Base-by-base conservation (phyloP, 2,113 vertebrate species). In the Entomyzon cyanotis region DNA sequence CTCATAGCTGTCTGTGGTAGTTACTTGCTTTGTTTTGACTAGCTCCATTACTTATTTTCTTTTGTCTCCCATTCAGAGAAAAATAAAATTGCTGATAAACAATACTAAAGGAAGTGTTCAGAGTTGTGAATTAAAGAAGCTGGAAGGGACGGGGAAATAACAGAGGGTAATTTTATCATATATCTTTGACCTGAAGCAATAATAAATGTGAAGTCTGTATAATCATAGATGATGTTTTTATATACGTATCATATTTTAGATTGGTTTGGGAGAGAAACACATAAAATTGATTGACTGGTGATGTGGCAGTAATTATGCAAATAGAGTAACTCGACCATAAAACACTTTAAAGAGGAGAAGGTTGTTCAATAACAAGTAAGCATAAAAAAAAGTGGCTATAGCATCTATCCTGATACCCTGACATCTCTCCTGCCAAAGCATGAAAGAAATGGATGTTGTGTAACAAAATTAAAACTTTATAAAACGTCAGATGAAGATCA, bases 221-320 rank as follows among this genome's bases (percentile, higher is more conserved):
- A 84, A 81, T 74, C 20, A 11, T 7, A 58, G 41, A 18, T 89
- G 88, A 93, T 90, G 68, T 64, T 96, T 96, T 93, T 94, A 95
- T 92, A 88, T 75, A 81, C 53, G 0, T 64, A 56, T 71, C 71
- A 2, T 96, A 92, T 86, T 95, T 90, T 87, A 87, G 59, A 86
- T 95, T 70, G 71, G 50, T 83, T 93, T 80, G 65, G 52, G 56
- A 84, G 56, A 92, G 73, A 93, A 92, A 84, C 49, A 78, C 85
- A 84, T 94, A 94, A 95, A 95, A 95, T 35, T 90, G 83, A 96
- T 90, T 84, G 95, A 92, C 53, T 73, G 62, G 42, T 93, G 94
- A 96, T 96, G 90, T 92, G 93, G 88, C 92, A 94, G 92, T 64
- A 89, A 94, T 95, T 94, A 95, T 94, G 95, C 91, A 94, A 96